Evolutionary conservation across 2,888 invertebrate genomes (phyloP).

Genomic region (Macrophya annulata): DNA sequence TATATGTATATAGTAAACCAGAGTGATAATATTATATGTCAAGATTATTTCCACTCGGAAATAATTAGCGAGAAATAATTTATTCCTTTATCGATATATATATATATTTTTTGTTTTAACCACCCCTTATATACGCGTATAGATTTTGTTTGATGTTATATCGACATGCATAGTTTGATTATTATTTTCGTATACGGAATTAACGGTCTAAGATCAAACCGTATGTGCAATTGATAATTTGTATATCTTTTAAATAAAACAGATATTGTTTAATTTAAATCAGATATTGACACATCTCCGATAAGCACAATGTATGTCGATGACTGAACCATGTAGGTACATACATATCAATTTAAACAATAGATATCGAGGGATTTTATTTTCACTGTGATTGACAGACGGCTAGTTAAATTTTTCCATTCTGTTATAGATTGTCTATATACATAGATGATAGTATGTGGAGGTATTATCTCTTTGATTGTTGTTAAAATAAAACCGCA

Average conservation of each 20-base stretch:
- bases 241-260: not conserved
- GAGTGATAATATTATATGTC: not conserved
- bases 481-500: not conserved
- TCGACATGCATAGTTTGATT: not conserved
- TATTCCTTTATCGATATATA: not conserved
- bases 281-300: conserved; percentile 38
- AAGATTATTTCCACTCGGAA: not conserved
- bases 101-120: not conserved
- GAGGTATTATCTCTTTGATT: not conserved
- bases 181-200: too few relatives aligned
- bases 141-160: not conserved
- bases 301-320: conserved; percentile 6
- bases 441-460: not conserved
- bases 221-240: not conserved
- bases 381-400: conserved; percentile 9
- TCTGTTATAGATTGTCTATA: not conserved
- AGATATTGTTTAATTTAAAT: conserved; percentile 48
- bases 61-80: not conserved
- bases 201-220: not conserved
- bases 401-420: not conserved
- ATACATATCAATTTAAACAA: conserved; percentile 38
- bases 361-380: conserved; percentile 7
- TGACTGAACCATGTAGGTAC: conserved; percentile 2
- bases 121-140: not conserved
- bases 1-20: not conserved